These are phyloP conservation scores for Saturnia pavonia DNA, from an alignment of 2,888 invertebrate genomes.

Conservation along the genomic window DNA sequence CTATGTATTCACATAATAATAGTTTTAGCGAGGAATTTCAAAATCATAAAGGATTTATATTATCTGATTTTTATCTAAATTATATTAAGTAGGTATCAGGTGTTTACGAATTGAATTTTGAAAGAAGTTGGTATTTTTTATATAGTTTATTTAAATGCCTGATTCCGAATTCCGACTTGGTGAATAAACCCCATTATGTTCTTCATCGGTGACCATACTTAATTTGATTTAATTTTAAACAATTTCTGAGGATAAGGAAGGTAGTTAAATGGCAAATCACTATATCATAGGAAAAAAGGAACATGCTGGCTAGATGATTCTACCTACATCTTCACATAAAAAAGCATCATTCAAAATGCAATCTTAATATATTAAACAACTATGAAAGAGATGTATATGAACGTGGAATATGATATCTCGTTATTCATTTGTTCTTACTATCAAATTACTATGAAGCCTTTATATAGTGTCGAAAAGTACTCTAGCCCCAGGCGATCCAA, in stretches of 20 bases:
- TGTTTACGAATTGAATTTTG: too few species aligned
- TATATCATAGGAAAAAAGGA: neutral
- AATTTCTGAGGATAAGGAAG: too few species aligned
- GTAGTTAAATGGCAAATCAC: too few species aligned
- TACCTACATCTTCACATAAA: neutral
- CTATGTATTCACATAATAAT: neutral
- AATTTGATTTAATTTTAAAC: too few species aligned
- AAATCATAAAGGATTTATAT: constrained; percentile 3
- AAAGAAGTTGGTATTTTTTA: neutral
- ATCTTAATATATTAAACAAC: neutral
- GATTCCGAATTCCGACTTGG: too few species aligned
- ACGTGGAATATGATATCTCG: neutral
- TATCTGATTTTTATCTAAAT: constrained; percentile 9
- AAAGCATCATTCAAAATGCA: neutral
- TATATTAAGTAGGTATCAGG: neutral
- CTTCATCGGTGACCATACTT: too few species aligned
- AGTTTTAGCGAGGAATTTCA: constrained; percentile 13
- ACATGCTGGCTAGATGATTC: neutral
- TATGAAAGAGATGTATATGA: neutral
- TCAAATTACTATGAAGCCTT: neutral
- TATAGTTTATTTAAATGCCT: too few species aligned
- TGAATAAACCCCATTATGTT: too few species aligned
- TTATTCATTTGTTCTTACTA: neutral
- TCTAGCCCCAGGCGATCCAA: constrained; percentile 55
- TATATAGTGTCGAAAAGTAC: constrained; percentile 35